These are phyloP conservation scores for Scopus umbretta DNA, from an alignment of 2,113 vertebrate species.

Conservation along the genomic window DNA sequence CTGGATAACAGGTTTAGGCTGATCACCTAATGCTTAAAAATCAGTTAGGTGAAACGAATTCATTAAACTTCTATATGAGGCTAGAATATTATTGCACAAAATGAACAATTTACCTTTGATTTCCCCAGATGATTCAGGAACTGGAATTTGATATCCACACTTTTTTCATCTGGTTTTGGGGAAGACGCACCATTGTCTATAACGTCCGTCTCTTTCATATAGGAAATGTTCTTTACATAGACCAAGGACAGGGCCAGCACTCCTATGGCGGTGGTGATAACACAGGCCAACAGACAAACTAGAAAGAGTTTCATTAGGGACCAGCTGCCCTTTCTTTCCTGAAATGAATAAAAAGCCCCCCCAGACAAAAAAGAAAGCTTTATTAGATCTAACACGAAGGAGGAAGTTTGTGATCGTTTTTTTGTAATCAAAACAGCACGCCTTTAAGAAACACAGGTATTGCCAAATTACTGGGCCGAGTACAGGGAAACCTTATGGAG, in stretches of 20 bases:
- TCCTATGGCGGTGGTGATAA: conserved; percentile 32
- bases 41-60: not conserved
- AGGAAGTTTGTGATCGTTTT: not conserved
- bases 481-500: not conserved
- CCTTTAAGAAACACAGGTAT: not conserved
- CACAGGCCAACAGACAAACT: conserved; percentile 60
- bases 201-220: not conserved
- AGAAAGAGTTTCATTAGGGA: conserved; percentile 58
- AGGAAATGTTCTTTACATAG: not conserved
- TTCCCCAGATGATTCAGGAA: conserved; percentile 66
- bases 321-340: conserved; percentile 29
- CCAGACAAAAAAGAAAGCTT: not conserved
- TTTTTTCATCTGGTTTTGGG: not conserved
- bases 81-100: not conserved
- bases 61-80: not conserved
- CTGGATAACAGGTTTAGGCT: not conserved
- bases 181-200: not conserved
- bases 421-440: not conserved
- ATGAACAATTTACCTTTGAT: conserved; percentile 54
- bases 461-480: not conserved
- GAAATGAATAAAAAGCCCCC: not conserved
- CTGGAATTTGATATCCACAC: conserved; percentile 45
- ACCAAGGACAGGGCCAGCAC: conserved; percentile 52
- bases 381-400: not conserved
- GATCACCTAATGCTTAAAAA: not conserved